Evolutionary conservation across 2,113 vertebrate genomes (phyloP).

Genomic region (Manacus vitellinus): DNA sequence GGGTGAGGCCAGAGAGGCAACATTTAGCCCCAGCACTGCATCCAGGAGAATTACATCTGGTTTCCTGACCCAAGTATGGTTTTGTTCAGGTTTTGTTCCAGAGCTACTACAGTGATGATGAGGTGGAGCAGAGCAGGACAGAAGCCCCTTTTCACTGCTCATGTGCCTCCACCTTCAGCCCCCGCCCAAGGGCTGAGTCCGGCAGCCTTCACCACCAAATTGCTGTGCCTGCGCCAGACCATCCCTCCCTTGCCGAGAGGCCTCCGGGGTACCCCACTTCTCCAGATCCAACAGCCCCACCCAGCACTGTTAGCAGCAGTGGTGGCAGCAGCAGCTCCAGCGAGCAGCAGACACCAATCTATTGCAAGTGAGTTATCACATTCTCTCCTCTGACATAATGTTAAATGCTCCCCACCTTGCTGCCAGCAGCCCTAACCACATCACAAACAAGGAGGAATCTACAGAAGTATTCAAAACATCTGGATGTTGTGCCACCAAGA

Average conservation of each 20-base stretch:
- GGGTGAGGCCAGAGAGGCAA: neutral
- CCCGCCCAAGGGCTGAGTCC: neutral
- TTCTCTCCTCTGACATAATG: neutral
- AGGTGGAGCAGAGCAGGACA: neutral
- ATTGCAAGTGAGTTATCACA: neutral
- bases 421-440: conserved; percentile 57
- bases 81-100: neutral
- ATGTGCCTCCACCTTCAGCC: neutral
- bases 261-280: neutral
- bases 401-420: neutral
- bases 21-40: neutral
- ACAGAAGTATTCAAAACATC: conserved; percentile 61
- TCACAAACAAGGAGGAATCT: conserved; percentile 57
- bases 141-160: neutral
- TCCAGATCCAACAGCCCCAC: neutral
- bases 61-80: neutral
- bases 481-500: conserved; percentile 28
- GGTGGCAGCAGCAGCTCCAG: neutral
- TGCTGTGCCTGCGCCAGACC: neutral
- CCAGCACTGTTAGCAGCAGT: neutral
- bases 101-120: neutral
- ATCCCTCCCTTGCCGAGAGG: neutral
- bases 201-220: neutral
- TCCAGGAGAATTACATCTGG: rapidly evolving
- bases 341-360: neutral